Evolutionary conservation across 2,797 vertebrate genomes (phyloP), one percentile per base, ranked within the genome.

Genomic region (Macrochelys suwanniensis): DNA sequence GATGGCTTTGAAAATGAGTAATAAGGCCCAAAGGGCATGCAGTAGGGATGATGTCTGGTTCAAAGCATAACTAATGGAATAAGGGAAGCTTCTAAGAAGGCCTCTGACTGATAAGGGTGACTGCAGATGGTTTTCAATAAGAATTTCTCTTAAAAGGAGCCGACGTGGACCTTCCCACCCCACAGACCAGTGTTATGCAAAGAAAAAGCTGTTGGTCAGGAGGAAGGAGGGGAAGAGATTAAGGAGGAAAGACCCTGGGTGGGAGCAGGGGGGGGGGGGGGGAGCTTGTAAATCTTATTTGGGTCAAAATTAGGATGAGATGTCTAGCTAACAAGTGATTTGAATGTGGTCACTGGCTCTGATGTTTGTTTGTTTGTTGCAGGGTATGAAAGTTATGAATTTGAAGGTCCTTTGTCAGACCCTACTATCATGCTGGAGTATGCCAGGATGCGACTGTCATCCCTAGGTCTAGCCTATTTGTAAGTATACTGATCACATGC

Each of bases 251-350:
- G 7, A n/a, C 61, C 16, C 16, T 37, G 33, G 15, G 16, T 3
- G 3, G 13, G 12, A 13, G 12, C 6, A n/a, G n/a, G 3, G 13
- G 12, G 31, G 12, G 31, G 7, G 4, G 8, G 16, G 8, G 8
- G 17, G 8, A 65, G 21, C 21, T 71, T 42, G n/a, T 71, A 23
- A 37, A 71, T 71, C n/a, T 71, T 71, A 71, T 25, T 71, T 42
- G 65, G n/a, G 23, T 71, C n/a, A 71, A 42, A 71, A 37, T 42
- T 71, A 71, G 65, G n/a, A n/a, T 37, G 65, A 71, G 21, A 11
- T 42, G n/a, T 42, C 21, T 23, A 25, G 21, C 23, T 54, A 25
- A 54, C n/a, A 71, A 71, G 23, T 71, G 19, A 42, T 10, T 37
- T 71, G 37, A 71, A 42, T 21, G 65, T 37, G 19, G 9, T 21